Conservation (phyloP, 2,113 vertebrate species). For the Phodopus roborovskii region DNA sequence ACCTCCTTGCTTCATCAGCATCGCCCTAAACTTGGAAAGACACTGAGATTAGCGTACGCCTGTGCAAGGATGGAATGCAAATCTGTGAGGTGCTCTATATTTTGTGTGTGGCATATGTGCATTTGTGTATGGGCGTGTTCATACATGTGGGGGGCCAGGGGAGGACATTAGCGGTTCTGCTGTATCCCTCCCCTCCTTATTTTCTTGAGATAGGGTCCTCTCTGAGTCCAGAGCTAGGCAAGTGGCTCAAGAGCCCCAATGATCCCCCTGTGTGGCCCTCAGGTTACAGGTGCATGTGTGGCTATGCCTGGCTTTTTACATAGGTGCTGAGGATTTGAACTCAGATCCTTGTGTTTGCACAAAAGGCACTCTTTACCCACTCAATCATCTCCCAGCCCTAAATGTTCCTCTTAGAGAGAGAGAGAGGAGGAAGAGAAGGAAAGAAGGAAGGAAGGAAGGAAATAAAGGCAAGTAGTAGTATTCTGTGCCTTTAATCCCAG, state of each 20-base stretch:
- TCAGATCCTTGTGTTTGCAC: background rate
- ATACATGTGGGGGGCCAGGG: background rate
- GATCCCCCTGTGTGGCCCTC: background rate
- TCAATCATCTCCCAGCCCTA: too few species aligned
- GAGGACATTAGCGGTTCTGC: too few species aligned
- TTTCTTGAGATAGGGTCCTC: background rate
- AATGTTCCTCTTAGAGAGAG: background rate
- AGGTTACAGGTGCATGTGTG: background rate
- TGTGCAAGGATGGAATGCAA: background rate
- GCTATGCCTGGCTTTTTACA: too few species aligned
- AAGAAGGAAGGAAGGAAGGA: too few species aligned
- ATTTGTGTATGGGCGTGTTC: background rate
- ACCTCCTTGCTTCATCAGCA: background rate
- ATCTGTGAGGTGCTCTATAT: background rate
- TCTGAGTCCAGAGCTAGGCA: background rate
- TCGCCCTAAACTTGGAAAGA: background rate
- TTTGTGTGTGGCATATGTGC: background rate
- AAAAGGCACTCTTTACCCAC: background rate
- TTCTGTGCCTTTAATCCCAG: background rate
- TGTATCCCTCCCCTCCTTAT: background rate
- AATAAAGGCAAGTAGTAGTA: too few species aligned
- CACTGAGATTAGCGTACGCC: background rate
- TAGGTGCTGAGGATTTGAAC: background rate
- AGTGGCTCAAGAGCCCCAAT: rapidly evolving
- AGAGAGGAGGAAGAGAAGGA: background rate